phyloP scores from a whole-genome alignment of 2,797 vertebrate genomes.

The Tapera naevia region DNA sequence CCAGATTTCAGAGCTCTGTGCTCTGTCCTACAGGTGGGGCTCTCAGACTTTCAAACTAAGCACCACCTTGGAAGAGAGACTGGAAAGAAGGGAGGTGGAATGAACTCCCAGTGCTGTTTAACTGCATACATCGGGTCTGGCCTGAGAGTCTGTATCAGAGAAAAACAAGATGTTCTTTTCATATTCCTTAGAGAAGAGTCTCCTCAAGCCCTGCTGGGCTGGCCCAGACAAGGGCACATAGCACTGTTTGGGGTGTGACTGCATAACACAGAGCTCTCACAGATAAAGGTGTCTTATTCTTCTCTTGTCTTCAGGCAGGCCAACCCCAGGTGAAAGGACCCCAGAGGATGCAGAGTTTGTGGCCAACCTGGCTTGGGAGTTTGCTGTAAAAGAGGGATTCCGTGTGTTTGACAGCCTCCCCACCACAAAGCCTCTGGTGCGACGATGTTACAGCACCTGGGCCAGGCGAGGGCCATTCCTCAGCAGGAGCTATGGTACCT shows the following conservation, averaged over 20 bases:
- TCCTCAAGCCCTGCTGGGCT: not conserved
- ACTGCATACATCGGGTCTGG: not conserved
- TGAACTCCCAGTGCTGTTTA: not conserved
- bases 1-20: not conserved
- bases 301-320: conserved; percentile 66
- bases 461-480: rapidly evolving
- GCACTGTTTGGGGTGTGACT: not conserved
- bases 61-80: not conserved
- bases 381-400: conserved; percentile 85
- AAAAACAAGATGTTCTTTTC: not conserved
- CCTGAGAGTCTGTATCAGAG: not conserved
- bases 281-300: not conserved
- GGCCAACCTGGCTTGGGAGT: conserved; percentile 82
- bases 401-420: conserved; percentile 78
- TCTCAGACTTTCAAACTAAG: conserved; percentile 14
- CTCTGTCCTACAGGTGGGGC: conserved; percentile 52
- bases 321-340: conserved; percentile 31
- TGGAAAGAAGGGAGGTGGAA: not conserved
- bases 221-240: not conserved
- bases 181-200: not conserved
- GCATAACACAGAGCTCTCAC: rapidly evolving
- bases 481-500: conserved; percentile 16
- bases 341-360: conserved; percentile 62
- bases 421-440: not conserved
- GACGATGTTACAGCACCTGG: conserved; percentile 37